Conservation (phyloP, 2,888 invertebrate genomes). For the Eristalis arbustorum region DNA sequence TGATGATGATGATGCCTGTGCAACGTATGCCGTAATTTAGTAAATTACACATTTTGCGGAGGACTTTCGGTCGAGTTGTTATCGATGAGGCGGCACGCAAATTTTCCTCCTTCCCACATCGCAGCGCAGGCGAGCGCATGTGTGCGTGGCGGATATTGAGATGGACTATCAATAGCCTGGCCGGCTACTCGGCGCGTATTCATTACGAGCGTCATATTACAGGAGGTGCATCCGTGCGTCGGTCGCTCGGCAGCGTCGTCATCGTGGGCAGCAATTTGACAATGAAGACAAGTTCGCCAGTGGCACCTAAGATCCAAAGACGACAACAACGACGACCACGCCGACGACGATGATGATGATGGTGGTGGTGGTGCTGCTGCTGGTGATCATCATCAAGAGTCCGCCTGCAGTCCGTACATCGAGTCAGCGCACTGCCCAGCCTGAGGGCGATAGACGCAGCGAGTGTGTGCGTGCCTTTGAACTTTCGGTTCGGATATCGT, state of each 20-base stretch:
- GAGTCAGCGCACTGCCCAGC: background rate
- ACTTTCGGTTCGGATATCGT: slow-evolving; percentile 38
- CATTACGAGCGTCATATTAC: slow-evolving; percentile 66
- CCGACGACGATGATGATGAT: too few species aligned
- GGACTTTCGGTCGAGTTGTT: slow-evolving; percentile 71
- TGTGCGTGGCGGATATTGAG: slow-evolving; percentile 47
- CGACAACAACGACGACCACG: slow-evolving; percentile 6
- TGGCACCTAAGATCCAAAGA: slow-evolving; percentile 44
- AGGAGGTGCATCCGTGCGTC: slow-evolving; percentile 50
- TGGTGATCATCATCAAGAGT: slow-evolving; percentile 14
- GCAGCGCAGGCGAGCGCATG: background rate
- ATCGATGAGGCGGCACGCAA: slow-evolving; percentile 71
- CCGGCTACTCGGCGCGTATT: slow-evolving; percentile 45
- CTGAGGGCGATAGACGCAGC: slow-evolving; percentile 29
- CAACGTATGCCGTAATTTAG: slow-evolving; percentile 72
- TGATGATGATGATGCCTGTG: slow-evolving; percentile 54
- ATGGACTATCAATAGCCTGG: slow-evolving; percentile 66
- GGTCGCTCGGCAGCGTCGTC: background rate
- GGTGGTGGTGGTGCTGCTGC: too few species aligned
- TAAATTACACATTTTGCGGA: slow-evolving; percentile 72
- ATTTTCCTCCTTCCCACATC: slow-evolving; percentile 67
- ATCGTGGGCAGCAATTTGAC: slow-evolving; percentile 68
- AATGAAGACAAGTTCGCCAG: slow-evolving; percentile 56
- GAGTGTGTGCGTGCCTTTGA: slow-evolving; percentile 37
- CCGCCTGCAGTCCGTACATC: slow-evolving; percentile 11